Percentiles rank a stretch among this genome's conserved stretches.
These are phyloP conservation scores for Amaurobius ferox DNA, from an alignment of 2,888 invertebrate species.

Conservation along the genomic window DNA sequence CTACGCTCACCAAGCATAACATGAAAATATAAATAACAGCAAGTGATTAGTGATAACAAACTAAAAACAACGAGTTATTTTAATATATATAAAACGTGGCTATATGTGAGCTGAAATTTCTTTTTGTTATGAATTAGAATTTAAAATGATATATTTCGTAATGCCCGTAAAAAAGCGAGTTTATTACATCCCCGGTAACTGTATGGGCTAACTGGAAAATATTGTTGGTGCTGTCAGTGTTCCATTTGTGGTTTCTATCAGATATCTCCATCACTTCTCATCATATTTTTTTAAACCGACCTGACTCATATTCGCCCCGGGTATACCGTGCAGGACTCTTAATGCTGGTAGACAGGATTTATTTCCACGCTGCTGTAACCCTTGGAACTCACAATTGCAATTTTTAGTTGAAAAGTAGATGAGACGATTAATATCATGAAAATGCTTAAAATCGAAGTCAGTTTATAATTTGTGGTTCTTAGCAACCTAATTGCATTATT, in stretches of 20 bases:
- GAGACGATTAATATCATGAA: no score
- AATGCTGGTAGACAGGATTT: background rate
- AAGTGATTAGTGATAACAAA: no score
- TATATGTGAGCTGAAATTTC: no score
- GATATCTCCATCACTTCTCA: constrained; percentile 58
- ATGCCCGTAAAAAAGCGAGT: constrained; percentile 6
- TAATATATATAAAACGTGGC: no score
- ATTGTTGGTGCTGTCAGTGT: constrained; percentile 40
- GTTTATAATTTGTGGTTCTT: no score
- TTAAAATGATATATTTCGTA: constrained; percentile 3
- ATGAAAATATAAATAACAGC: no score
- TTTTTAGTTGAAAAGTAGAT: background rate
- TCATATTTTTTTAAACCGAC: constrained; percentile 35
- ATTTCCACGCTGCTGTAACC: background rate
- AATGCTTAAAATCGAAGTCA: no score
- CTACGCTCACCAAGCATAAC: no score
- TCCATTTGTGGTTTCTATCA: constrained; percentile 57
- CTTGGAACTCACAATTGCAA: background rate
- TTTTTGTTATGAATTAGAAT: no score
- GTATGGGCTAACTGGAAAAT: constrained; percentile 42
- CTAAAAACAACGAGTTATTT: no score
- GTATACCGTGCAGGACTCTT: background rate
- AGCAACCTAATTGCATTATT: no score
- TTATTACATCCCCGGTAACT: background rate
- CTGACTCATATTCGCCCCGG: constrained; percentile 37